These are phyloP conservation scores for Drosophila takahashii DNA, from an alignment of 1,140 invertebrate genomes.

Conservation along the genomic window DNA sequence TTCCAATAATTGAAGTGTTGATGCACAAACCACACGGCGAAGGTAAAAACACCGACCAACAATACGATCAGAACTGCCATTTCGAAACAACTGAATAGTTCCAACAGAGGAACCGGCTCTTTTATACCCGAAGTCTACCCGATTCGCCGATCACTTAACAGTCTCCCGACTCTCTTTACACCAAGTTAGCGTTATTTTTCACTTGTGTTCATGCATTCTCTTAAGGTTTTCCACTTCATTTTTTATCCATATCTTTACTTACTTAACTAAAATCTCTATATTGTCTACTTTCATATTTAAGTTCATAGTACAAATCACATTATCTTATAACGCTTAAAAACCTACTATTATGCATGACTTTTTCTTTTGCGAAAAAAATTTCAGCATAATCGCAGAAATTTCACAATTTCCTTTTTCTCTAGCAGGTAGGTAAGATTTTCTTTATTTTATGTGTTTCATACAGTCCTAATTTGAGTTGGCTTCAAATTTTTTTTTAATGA, in stretches of 20 bases:
- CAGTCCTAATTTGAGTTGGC: no score
- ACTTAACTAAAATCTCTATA: not conserved
- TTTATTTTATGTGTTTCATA: no score
- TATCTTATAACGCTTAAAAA: not conserved
- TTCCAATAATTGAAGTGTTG: conserved; percentile 76
- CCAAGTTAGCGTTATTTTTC: not conserved
- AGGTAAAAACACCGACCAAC: conserved; percentile 2
- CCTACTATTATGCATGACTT: not conserved
- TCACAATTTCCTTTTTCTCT: not conserved
- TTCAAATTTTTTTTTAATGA: no score
- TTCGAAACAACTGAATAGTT: not conserved
- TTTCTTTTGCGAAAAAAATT: not conserved
- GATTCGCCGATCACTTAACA: not conserved
- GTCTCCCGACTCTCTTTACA: not conserved
- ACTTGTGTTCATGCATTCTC: not conserved
- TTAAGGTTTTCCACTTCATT: not conserved
- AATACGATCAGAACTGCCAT: conserved; percentile 38
- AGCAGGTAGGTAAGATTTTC: no score
- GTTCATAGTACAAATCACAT: not conserved
- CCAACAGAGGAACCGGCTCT: not conserved
- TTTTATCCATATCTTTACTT: no score
- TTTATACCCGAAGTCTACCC: conserved; percentile 11
- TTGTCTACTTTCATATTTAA: not conserved
- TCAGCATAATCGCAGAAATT: not conserved
- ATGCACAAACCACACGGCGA: conserved; percentile 27